phyloP scores from a whole-genome alignment of 1,140 invertebrate genomes.

The Drosophila mauritiana region DNA sequence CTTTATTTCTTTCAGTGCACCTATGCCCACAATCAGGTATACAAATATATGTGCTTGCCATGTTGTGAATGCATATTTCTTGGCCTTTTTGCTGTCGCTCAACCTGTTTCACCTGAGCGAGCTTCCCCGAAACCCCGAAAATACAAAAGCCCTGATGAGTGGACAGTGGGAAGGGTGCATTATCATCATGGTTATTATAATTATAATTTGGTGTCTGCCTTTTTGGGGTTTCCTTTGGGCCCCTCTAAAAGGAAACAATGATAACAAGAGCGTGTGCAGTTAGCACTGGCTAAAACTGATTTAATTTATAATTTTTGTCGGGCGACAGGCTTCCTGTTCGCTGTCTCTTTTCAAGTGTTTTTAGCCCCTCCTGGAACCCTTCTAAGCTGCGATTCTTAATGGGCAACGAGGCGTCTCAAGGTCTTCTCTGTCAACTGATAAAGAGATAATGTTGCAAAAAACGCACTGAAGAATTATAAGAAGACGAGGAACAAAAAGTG shows the following conservation, averaged over 20 bases:
- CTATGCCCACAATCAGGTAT: not conserved
- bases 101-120: slow-evolving; percentile 68
- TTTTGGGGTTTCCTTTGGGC: slow-evolving; percentile 39
- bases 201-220: slow-evolving; percentile 42
- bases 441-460: slow-evolving; percentile 68
- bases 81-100: slow-evolving; percentile 17
- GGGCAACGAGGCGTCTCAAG: slow-evolving; percentile 57
- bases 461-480: slow-evolving; percentile 29
- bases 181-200: slow-evolving; percentile 48
- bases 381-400: slow-evolving; percentile 50
- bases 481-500: slow-evolving; percentile 18
- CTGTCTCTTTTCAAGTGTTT: slow-evolving; percentile 6
- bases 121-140: slow-evolving; percentile 24
- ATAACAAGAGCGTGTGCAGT: slow-evolving; percentile 45
- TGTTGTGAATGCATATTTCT: slow-evolving; percentile 39
- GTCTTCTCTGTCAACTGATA: slow-evolving; percentile 77
- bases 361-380: slow-evolving; percentile 15
- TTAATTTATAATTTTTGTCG: slow-evolving; percentile 20
- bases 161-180: slow-evolving; percentile 35
- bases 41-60: slow-evolving; percentile 4
- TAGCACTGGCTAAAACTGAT: slow-evolving; percentile 35
- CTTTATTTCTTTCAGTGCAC: slow-evolving; percentile 14
- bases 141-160: slow-evolving; percentile 28
- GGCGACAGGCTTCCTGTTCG: slow-evolving; percentile 30
- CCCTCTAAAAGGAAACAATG: slow-evolving; percentile 17